Conservation (phyloP, 2,797 vertebrate genomes). For the Lepilemur septentrionalis region DNA sequence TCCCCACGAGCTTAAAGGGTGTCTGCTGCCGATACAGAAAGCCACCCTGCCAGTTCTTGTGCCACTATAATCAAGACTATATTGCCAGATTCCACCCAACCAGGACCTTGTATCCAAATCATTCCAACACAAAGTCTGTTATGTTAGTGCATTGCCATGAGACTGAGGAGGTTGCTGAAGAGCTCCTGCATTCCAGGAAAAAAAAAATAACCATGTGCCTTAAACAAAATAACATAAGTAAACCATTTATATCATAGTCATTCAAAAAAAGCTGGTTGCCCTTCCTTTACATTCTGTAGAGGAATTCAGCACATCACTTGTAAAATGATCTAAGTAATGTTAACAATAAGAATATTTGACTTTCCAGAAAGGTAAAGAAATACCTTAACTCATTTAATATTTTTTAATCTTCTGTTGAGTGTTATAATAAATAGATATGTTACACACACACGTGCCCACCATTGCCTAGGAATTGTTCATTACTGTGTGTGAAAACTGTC, state of each 20-base stretch:
- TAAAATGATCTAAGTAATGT: not conserved
- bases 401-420: conserved; percentile 11
- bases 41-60: not conserved
- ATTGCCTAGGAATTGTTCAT: not conserved
- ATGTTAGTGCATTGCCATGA: not conserved
- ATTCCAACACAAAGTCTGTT: not conserved
- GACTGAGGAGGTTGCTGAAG: not conserved
- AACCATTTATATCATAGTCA: not conserved
- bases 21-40: not conserved
- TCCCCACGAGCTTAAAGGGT: not conserved
- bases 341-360: conserved; percentile 19
- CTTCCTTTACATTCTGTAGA: not conserved
- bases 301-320: not conserved
- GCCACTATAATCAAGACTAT: not conserved
- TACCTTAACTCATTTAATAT: not conserved
- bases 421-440: not conserved
- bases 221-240: not conserved
- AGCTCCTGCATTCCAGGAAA: not conserved
- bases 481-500: conserved; percentile 43
- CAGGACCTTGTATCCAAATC: not conserved
- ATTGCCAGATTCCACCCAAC: not conserved
- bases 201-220: not conserved
- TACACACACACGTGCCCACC: not conserved
- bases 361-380: not conserved
- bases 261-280: not conserved